A percentile compares a stretch with the other conserved stretches of the same genome.
phyloP scores from a whole-genome alignment of 1,140 invertebrate genomes.

The Sipha flava region DNA sequence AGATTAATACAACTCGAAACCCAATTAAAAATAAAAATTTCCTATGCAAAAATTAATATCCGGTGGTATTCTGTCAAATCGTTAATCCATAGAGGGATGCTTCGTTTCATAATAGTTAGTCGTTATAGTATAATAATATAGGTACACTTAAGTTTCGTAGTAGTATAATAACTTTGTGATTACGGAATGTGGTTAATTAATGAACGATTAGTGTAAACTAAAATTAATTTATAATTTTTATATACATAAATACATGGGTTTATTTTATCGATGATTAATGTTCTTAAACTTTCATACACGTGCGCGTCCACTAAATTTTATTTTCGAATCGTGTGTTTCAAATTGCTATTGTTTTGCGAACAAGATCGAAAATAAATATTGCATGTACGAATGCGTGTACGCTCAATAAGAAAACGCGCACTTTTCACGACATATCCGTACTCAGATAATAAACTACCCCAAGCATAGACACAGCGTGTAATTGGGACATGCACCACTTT shows the following conservation, averaged over 20 bases:
- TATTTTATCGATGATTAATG: too few species aligned
- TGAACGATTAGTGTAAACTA: background rate
- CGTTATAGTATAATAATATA: background rate
- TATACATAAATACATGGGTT: too few species aligned
- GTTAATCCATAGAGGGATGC: background rate
- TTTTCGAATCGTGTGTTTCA: too few species aligned
- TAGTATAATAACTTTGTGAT: background rate
- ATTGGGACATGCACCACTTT: background rate
- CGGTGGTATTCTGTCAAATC: background rate
- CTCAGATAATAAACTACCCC: background rate
- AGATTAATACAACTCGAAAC: too few species aligned
- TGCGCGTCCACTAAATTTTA: too few species aligned
- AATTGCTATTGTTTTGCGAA: too few species aligned
- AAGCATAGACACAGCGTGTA: background rate
- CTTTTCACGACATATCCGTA: background rate
- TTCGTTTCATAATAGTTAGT: background rate
- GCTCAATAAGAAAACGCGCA: background rate
- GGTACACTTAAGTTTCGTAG: too few species aligned
- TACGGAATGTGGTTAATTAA: background rate
- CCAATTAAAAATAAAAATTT: background rate
- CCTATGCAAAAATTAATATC: background rate
- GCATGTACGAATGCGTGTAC: background rate
- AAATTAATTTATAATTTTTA: background rate
- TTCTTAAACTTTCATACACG: too few species aligned
- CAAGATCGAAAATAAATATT: background rate